These are phyloP conservation scores for Amphipoea oculea DNA, from an alignment of 2,888 invertebrate genomes.

Conservation along the genomic window DNA sequence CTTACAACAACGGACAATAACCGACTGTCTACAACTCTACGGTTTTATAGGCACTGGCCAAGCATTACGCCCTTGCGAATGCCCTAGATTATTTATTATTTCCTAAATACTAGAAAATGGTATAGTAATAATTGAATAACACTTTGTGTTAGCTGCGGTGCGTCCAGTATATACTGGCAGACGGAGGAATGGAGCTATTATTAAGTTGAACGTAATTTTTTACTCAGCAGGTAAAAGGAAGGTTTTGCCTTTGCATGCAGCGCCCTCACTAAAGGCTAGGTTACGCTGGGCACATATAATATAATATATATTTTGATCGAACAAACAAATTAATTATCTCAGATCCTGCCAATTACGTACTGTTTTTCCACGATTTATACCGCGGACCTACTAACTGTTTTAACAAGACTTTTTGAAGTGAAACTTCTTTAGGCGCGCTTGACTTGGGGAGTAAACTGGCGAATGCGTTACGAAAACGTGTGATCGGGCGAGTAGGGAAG, in stretches of 20 bases:
- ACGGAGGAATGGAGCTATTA: background rate
- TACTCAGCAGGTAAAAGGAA: background rate
- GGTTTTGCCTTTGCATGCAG: background rate
- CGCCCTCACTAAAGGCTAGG: background rate
- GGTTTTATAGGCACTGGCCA: slow-evolving; percentile 29
- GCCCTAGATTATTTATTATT: slow-evolving; percentile 25
- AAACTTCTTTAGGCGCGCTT: too few species aligned
- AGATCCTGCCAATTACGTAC: background rate
- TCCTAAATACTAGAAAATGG: slow-evolving; percentile 1
- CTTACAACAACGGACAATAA: slow-evolving; percentile 7
- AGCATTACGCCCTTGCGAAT: slow-evolving; percentile 29
- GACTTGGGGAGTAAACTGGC: too few species aligned
- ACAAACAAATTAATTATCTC: background rate
- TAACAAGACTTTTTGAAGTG: background rate
- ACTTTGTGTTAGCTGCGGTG: background rate
- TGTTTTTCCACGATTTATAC: background rate
- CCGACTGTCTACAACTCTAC: background rate
- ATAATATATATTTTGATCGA: background rate
- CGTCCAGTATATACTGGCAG: slow-evolving; percentile 8
- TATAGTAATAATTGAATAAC: background rate
- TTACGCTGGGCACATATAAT: background rate
- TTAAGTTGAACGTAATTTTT: background rate
- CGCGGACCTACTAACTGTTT: background rate
- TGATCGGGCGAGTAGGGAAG: too few species aligned
- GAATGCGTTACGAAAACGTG: too few species aligned